Percentiles rank a stretch among this genome's conserved stretches.
phyloP scores from a whole-genome alignment of 1,140 invertebrate species.

The Xylocopa sonorina region DNA sequence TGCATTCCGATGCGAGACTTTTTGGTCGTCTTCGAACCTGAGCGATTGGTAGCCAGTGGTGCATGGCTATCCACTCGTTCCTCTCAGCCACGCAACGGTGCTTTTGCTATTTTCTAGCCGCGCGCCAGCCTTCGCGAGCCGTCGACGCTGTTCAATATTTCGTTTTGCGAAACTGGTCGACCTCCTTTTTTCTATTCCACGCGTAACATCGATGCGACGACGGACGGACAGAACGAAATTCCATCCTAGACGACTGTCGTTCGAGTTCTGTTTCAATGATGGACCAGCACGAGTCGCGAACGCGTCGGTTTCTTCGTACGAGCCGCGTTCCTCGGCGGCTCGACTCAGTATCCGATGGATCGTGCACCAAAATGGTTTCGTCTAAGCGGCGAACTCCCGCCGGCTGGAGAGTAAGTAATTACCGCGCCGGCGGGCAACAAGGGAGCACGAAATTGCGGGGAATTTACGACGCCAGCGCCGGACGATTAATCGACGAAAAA shows the following conservation, averaged over 20 bases:
- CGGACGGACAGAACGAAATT: neutral
- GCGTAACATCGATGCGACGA: conserved; percentile 30
- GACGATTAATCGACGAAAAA: neutral
- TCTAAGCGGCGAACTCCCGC: neutral
- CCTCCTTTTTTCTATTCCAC: too few species aligned
- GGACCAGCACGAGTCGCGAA: too few species aligned
- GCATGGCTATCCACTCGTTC: neutral
- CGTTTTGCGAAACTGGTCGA: too few species aligned
- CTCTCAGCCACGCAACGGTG: conserved; percentile 17
- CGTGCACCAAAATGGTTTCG: neutral
- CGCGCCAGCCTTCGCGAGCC: too few species aligned
- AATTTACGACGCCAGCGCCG: conserved; percentile 6
- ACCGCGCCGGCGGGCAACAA: neutral
- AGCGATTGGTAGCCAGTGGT: neutral
- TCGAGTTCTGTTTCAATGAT: too few species aligned
- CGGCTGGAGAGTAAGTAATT: neutral
- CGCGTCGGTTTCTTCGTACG: neutral
- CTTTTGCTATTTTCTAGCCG: neutral
- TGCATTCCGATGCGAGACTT: too few species aligned
- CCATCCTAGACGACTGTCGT: too few species aligned
- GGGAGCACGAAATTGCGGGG: neutral
- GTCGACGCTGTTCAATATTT: too few species aligned
- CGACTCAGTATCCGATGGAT: neutral
- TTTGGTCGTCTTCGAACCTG: neutral
- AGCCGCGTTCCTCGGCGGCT: neutral